Percentiles rank a stretch among this genome's conserved stretches.
phyloP scores from a whole-genome alignment of 1,140 invertebrate species.

The Pararge aegeria region DNA sequence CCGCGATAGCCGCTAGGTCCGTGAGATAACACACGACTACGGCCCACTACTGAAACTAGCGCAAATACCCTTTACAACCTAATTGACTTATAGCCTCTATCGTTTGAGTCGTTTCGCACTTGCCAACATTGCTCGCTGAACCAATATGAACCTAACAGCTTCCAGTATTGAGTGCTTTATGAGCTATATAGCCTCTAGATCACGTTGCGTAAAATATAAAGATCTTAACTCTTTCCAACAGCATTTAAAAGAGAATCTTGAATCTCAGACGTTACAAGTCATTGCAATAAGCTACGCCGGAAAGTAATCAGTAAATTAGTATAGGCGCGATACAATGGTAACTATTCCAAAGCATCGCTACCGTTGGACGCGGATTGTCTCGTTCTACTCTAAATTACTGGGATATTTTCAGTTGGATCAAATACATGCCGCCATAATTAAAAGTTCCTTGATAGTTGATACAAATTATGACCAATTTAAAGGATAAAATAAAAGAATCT shows the following conservation, averaged over 20 bases:
- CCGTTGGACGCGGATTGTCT: constrained; percentile 42
- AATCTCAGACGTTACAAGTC: background rate
- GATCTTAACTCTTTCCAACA: constrained; percentile 26
- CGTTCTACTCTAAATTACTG: constrained; percentile 27
- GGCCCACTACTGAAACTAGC: constrained; percentile 27
- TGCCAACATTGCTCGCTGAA: constrained; percentile 19
- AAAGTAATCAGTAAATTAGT: constrained; percentile 6
- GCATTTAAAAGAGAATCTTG: constrained; percentile 15
- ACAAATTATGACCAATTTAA: background rate
- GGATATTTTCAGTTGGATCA: constrained; percentile 11
- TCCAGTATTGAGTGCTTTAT: constrained; percentile 33
- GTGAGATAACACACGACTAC: constrained; percentile 58
- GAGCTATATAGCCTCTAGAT: constrained; percentile 31
- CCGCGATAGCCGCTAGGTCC: constrained; percentile 46
- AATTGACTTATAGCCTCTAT: constrained; percentile 46
- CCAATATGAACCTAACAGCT: constrained; percentile 44
- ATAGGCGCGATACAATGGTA: constrained; percentile 43
- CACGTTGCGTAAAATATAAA: constrained; percentile 19
- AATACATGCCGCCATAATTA: constrained; percentile 8
- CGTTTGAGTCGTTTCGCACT: constrained; percentile 29
- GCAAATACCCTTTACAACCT: constrained; percentile 51
- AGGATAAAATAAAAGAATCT: background rate
- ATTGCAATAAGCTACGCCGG: constrained; percentile 4
- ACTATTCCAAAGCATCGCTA: constrained; percentile 43
- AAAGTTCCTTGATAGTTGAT: background rate